Evolutionary conservation across 2,888 invertebrate species (phyloP).

Genomic region (Hemicrepidius hirtus): DNA sequence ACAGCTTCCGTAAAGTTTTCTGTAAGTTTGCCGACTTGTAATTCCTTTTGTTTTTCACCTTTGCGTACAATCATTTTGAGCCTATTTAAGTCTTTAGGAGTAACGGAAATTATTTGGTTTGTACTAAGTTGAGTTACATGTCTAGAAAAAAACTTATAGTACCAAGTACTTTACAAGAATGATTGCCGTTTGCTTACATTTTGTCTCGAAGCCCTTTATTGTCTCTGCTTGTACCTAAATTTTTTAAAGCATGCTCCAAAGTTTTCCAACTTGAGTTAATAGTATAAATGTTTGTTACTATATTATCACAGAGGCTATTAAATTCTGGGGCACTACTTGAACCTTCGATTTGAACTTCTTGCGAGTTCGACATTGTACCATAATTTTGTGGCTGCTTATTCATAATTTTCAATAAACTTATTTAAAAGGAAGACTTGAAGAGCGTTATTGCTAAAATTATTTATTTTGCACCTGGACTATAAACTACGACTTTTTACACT

Average conservation of each 20-base stretch:
- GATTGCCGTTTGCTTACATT: slow-evolving; percentile 77
- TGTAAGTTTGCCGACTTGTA: slow-evolving; percentile 89
- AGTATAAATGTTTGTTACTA: slow-evolving; percentile 86
- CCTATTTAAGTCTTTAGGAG: slow-evolving; percentile 83
- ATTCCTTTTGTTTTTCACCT: slow-evolving; percentile 85
- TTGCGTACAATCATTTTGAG: slow-evolving; percentile 81
- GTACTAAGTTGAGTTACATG: slow-evolving; percentile 85
- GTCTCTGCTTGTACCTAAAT: slow-evolving; percentile 85
- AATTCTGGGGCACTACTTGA: slow-evolving; percentile 83
- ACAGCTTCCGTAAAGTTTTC: slow-evolving; percentile 88
- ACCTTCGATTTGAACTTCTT: slow-evolving; percentile 82
- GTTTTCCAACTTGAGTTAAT: slow-evolving; percentile 84
- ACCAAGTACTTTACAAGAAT: too few relatives aligned
- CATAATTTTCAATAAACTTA: slow-evolving; percentile 58
- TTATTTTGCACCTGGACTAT: not conserved
- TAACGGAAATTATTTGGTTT: slow-evolving; percentile 83
- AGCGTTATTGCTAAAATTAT: not conserved
- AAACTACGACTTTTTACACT: too few relatives aligned
- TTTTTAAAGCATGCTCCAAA: slow-evolving; percentile 83
- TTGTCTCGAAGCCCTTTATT: slow-evolving; percentile 80
- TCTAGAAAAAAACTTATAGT: slow-evolving; percentile 70
- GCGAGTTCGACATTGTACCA: slow-evolving; percentile 70
- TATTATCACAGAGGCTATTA: slow-evolving; percentile 86
- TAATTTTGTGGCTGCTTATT: slow-evolving; percentile 65
- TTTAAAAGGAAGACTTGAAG: slow-evolving; percentile 1